These are phyloP conservation scores for Phaonia tiefii DNA, from an alignment of 2,888 invertebrate genomes.

Conservation along the genomic window DNA sequence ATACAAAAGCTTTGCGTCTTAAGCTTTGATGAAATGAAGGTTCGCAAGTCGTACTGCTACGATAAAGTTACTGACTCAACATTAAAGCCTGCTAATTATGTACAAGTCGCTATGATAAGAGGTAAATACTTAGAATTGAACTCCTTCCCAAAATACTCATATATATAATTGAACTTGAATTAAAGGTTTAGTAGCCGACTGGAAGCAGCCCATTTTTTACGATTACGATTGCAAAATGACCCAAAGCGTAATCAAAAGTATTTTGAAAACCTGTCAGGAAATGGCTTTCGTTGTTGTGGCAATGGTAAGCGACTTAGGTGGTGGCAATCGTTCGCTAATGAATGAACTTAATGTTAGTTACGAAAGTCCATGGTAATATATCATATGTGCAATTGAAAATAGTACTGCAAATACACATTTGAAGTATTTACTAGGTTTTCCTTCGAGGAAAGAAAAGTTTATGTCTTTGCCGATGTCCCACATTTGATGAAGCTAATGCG, in stretches of 20 bases:
- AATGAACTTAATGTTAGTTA: too few relatives aligned
- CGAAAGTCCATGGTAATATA: too few relatives aligned
- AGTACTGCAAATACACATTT: slow-evolving; percentile 28
- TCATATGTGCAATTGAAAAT: too few relatives aligned
- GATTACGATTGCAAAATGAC: slow-evolving; percentile 44
- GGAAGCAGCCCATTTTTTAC: slow-evolving; percentile 51
- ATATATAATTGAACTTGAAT: background rate
- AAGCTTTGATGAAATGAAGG: slow-evolving; percentile 38
- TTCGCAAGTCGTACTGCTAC: slow-evolving; percentile 44
- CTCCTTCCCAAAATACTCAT: background rate
- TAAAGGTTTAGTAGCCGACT: slow-evolving; percentile 45
- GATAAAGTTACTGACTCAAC: slow-evolving; percentile 53
- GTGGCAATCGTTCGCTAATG: too few relatives aligned
- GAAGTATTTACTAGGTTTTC: slow-evolving; percentile 34
- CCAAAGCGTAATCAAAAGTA: slow-evolving; percentile 4
- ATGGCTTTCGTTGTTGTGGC: too few relatives aligned
- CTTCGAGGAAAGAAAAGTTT: slow-evolving; percentile 33
- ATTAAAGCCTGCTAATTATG: slow-evolving; percentile 45
- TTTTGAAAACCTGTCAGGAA: slow-evolving; percentile 1
- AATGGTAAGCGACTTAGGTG: too few relatives aligned
- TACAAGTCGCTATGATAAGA: slow-evolving; percentile 57
- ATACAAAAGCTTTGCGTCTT: slow-evolving; percentile 53
- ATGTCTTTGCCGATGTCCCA: slow-evolving; percentile 47
- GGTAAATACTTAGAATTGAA: slow-evolving; percentile 10
- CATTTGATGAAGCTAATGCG: slow-evolving; percentile 50